Evolutionary conservation across 2,113 vertebrate genomes (phyloP).

Genomic region (Geothlypis trichas): DNA sequence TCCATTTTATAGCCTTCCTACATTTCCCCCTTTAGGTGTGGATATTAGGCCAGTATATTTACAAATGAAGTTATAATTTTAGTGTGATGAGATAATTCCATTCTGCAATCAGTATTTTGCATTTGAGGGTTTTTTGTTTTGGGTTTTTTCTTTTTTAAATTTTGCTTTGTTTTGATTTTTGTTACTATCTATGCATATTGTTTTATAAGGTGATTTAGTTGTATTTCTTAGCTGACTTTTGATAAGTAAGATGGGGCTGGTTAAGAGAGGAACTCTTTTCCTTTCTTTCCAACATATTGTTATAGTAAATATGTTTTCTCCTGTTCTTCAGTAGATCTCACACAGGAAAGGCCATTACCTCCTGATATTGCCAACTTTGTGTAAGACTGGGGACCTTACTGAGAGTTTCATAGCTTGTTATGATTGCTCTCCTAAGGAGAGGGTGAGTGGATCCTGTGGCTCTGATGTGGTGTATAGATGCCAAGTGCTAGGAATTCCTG

Average conservation of each 20-base stretch:
- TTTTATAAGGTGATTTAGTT: not conserved
- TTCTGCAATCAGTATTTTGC: not conserved
- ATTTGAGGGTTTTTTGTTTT: not conserved
- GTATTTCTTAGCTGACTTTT: constrained; percentile 1
- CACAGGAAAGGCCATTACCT: not conserved
- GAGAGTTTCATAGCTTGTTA: constrained; percentile 30
- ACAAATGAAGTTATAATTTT: not conserved
- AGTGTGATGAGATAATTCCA: not conserved
- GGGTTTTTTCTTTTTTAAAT: not conserved
- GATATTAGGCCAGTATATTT: not conserved
- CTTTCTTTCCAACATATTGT: not conserved
- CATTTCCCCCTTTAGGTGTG: not conserved
- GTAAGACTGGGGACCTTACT: not conserved
- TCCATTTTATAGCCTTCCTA: not conserved
- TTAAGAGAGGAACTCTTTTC: not conserved
- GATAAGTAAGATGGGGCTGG: constrained; percentile 2
- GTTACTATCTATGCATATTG: not conserved
- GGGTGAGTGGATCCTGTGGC: constrained; percentile 44
- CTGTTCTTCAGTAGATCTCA: not conserved
- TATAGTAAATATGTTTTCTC: constrained; percentile 21
- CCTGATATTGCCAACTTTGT: not conserved
- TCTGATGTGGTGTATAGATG: constrained; percentile 78
- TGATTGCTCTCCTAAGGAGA: constrained; percentile 10
- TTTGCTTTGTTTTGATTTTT: not conserved
- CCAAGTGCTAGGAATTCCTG: constrained; percentile 91